Evolutionary conservation across 2,888 invertebrate genomes (phyloP).

Genomic region (Tiphia femorata): DNA sequence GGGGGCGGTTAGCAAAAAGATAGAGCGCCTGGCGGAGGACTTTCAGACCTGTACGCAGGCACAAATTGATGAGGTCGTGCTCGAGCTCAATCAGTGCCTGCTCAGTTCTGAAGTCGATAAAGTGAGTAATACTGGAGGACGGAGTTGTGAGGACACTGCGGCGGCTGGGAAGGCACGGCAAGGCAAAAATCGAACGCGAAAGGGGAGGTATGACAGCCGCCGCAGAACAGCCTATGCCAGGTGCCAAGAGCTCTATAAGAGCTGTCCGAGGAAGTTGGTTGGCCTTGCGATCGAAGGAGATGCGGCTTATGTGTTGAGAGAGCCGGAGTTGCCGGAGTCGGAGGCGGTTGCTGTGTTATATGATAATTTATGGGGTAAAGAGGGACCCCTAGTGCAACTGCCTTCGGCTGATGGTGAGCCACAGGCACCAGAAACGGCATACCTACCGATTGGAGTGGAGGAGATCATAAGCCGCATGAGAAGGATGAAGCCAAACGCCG

Average conservation of each 20-base stretch:
- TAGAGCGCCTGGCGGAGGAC: no score
- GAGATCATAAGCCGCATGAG: background rate
- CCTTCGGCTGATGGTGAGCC: conserved; percentile 36
- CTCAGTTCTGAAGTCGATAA: no score
- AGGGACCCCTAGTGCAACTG: conserved; percentile 6
- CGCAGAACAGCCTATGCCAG: no score
- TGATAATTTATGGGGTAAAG: conserved; percentile 35
- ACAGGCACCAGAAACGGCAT: background rate
- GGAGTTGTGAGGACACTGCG: no score
- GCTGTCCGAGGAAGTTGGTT: background rate
- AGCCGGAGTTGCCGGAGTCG: background rate
- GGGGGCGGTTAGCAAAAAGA: no score
- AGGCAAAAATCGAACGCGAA: no score
- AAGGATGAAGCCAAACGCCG: conserved; percentile 11
- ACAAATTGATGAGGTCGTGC: no score
- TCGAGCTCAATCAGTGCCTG: no score
- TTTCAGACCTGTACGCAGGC: no score
- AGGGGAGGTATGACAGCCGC: no score
- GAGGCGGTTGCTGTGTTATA: conserved; percentile 40
- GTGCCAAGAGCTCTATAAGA: background rate
- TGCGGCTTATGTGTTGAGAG: background rate
- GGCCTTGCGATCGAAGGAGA: background rate
- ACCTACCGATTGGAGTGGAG: background rate
- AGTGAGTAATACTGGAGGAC: no score
- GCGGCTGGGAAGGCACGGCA: no score